phyloP scores from a whole-genome alignment of 2,113 vertebrate genomes.

The Spermophilus dauricus region DNA sequence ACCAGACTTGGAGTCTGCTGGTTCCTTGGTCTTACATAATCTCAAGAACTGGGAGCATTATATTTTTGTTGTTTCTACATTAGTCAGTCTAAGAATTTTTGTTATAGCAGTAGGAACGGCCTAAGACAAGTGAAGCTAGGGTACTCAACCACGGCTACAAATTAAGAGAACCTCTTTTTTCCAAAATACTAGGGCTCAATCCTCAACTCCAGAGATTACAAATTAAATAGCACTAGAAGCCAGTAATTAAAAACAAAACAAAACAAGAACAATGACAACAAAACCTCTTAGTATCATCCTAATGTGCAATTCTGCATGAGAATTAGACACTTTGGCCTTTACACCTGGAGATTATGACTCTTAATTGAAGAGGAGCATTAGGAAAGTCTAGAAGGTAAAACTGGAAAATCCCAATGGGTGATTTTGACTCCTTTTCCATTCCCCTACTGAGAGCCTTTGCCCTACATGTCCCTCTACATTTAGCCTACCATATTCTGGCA shows the following conservation, averaged over 20 bases:
- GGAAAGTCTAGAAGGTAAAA: neutral
- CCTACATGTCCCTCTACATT: neutral
- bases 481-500: neutral
- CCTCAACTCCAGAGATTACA: neutral
- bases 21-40: neutral
- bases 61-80: neutral
- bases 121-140: neutral
- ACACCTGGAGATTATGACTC: neutral
- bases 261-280: too few relatives aligned
- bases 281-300: neutral
- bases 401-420: neutral
- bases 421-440: neutral
- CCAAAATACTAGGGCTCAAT: neutral
- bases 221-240: neutral
- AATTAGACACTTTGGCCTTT: neutral
- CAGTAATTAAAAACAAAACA: neutral
- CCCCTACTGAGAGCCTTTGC: neutral
- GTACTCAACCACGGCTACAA: neutral
- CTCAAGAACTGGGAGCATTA: neutral
- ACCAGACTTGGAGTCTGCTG: neutral
- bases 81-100: neutral
- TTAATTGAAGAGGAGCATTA: neutral
- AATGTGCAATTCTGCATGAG: neutral
- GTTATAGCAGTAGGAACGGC: neutral
- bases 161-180: neutral